A percentile compares a stretch with the other conserved stretches of the same genome.
Conservation (phyloP, 2,797 vertebrate species). For the Setipinna tenuifilis region DNA sequence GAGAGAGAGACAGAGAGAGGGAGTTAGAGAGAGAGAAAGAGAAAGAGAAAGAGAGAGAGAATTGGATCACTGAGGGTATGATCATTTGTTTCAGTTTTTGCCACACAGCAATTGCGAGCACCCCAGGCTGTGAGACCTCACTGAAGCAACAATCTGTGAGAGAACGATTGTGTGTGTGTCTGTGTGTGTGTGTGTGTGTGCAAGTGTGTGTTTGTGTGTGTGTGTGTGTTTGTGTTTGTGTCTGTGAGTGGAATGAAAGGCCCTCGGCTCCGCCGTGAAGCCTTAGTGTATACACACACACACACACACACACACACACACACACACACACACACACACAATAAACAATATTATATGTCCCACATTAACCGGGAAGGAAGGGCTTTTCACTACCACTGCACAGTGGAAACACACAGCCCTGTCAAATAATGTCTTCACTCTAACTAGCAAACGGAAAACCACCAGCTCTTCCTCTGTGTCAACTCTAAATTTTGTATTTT, state of each 20-base stretch:
- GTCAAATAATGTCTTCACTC: neutral
- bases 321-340: slow-evolving; percentile 19
- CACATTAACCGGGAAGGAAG: neutral
- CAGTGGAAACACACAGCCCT: neutral
- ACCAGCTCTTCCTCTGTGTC: neutral
- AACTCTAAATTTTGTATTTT: neutral
- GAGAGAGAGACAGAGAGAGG: neutral
- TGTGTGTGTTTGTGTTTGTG: neutral
- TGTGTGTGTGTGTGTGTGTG: neutral
- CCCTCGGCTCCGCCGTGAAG: neutral
- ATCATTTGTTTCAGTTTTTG: slow-evolving; percentile 33
- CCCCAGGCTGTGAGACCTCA: neutral
- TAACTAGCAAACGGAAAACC: neutral
- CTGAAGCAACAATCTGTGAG: slow-evolving; percentile 4
- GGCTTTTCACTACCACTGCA: neutral
- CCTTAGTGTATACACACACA: neutral
- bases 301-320: neutral
- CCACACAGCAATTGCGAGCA: slow-evolving; percentile 7
- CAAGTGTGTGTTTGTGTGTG: neutral
- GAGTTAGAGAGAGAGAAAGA: neutral
- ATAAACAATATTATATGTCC: neutral
- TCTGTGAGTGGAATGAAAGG: neutral
- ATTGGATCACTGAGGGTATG: slow-evolving; percentile 25
- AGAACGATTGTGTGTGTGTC: neutral
- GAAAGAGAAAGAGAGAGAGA: neutral